phyloP scores from a whole-genome alignment of 37 sponge, comb jelly and placozoan species.

The Spongilla lacustris region DNA sequence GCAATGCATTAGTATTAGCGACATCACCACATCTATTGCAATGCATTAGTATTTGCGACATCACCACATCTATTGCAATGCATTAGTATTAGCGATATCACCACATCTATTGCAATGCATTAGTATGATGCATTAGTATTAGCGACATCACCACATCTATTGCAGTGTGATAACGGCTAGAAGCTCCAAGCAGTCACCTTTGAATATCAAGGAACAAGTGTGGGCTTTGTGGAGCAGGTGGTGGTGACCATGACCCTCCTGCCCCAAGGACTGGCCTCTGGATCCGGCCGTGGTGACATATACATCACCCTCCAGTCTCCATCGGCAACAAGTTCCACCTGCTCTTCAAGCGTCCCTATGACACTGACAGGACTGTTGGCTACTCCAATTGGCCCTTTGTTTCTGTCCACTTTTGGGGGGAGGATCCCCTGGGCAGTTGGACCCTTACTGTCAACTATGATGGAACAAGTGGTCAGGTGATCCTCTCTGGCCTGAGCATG shows the following conservation, averaged over 20 bases:
- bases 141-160: background rate
- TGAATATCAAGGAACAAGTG: conserved; percentile 39
- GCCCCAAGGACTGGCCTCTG: conserved; percentile 26
- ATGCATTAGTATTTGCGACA: too few relatives aligned
- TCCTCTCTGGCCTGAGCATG: background rate
- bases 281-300: conserved; percentile 65
- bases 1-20: too few relatives aligned
- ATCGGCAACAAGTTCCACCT: conserved; percentile 64
- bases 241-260: conserved; percentile 42
- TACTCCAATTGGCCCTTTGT: conserved; percentile 69
- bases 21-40: too few relatives aligned
- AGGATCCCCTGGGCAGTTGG: conserved; percentile 64
- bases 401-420: conserved; percentile 77
- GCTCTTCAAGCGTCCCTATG: conserved; percentile 51
- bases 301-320: conserved; percentile 74
- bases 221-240: conserved; percentile 65
- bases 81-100: too few relatives aligned
- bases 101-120: too few relatives aligned
- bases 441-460: conserved; percentile 18
- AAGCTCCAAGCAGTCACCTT: conserved; percentile 13
- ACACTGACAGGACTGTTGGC: conserved; percentile 25
- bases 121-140: too few relatives aligned
- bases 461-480: conserved; percentile 18
- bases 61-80: too few relatives aligned
- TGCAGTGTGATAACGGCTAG: background rate